Conservation (phyloP, 2,888 invertebrate species). For the Latheticus oryzae region DNA sequence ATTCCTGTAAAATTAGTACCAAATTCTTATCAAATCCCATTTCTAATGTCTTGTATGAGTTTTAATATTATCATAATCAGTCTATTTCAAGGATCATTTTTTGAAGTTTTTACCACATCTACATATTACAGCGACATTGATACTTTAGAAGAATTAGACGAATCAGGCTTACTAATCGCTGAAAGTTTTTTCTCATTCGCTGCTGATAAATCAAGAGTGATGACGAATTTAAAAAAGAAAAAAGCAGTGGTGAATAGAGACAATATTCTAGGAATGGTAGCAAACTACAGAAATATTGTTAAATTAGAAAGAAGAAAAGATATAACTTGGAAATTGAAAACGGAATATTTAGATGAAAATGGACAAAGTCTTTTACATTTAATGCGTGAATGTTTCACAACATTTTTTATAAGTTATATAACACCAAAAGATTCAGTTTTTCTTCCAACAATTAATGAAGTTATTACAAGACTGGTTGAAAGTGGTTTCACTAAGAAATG, state of each 20-base stretch:
- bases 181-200: conserved; percentile 1
- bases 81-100: conserved; percentile 63
- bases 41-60: conserved; percentile 4
- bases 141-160: conserved; percentile 51
- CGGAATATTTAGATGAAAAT: conserved; percentile 54
- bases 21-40: background rate
- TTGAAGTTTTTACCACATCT: conserved; percentile 63
- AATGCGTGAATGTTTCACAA: conserved; percentile 64
- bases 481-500: conserved; percentile 63
- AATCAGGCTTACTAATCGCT: conserved; percentile 7
- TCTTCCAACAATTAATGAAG: conserved; percentile 57
- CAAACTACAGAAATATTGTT: conserved; percentile 42
- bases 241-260: background rate
- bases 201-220: background rate
- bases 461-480: conserved; percentile 58
- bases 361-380: conserved; percentile 63
- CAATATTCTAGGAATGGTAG: conserved; percentile 1
- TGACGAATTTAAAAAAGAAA: conserved; percentile 6
- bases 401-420: conserved; percentile 64
- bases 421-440: conserved; percentile 64
- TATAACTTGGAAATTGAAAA: conserved; percentile 54
- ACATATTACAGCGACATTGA: conserved; percentile 65
- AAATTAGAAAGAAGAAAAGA: conserved; percentile 58
- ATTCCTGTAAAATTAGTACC: conserved; percentile 9
- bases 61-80: conserved; percentile 58